These are phyloP conservation scores for Muscidifurax raptorellus DNA, from an alignment of 1,140 invertebrate genomes.

Conservation along the genomic window DNA sequence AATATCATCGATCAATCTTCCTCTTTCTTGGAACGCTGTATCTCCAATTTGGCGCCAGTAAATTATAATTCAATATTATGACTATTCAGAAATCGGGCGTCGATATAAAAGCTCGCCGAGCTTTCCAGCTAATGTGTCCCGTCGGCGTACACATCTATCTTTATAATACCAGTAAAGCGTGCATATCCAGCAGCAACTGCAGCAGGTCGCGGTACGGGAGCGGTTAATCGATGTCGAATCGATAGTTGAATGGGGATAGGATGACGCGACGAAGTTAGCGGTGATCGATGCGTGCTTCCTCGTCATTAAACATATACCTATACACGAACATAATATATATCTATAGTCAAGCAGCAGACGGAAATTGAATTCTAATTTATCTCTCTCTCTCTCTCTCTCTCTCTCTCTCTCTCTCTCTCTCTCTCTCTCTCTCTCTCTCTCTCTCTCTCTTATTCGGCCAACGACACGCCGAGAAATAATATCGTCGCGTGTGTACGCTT, in stretches of 20 bases:
- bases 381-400: slow-evolving; percentile 30
- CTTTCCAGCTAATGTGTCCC: no score
- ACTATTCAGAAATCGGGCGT: slow-evolving; percentile 1
- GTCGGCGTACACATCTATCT: no score
- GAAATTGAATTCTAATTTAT: slow-evolving; percentile 53
- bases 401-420: slow-evolving; percentile 45
- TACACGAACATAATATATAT: neutral
- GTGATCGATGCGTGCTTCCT: slow-evolving; percentile 65
- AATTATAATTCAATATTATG: slow-evolving; percentile 17
- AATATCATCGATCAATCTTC: neutral
- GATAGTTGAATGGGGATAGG: slow-evolving; percentile 56
- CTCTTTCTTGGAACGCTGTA: neutral
- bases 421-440: slow-evolving; percentile 41
- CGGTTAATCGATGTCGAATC: slow-evolving; percentile 58
- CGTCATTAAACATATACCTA: slow-evolving; percentile 13
- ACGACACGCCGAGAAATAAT: slow-evolving; percentile 15
- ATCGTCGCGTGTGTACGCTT: neutral
- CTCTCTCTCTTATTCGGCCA: slow-evolving; percentile 43
- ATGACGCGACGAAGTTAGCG: slow-evolving; percentile 63
- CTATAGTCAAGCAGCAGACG: neutral
- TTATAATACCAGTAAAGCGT: no score
- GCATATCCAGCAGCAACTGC: neutral
- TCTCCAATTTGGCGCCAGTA: neutral
- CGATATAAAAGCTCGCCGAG: neutral
- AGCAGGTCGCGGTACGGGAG: slow-evolving; percentile 50